phyloP scores from a whole-genome alignment of 2,888 invertebrate genomes.

The Catocala fraxini region DNA sequence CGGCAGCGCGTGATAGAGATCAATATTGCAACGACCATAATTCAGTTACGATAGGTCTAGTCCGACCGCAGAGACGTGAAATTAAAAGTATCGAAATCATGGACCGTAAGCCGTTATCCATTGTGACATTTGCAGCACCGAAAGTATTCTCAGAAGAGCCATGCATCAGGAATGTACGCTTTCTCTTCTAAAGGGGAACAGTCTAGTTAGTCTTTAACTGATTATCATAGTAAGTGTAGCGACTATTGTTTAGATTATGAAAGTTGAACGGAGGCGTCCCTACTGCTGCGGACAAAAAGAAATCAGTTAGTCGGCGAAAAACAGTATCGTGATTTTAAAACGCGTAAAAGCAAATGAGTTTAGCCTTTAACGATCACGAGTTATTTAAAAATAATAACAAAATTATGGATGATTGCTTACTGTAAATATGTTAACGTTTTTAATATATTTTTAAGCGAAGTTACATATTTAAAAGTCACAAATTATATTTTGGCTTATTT shows the following conservation, averaged over 20 bases:
- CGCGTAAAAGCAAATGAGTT: constrained; percentile 27
- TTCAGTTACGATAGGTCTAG: constrained; percentile 34
- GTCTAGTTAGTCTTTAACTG: constrained; percentile 76
- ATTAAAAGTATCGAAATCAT: constrained; percentile 72
- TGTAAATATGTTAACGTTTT: constrained; percentile 14
- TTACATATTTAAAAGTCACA: constrained; percentile 23
- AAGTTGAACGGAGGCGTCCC: constrained; percentile 62
- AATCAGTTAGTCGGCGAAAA: constrained; percentile 16
- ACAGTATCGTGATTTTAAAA: constrained; percentile 29
- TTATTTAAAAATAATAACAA: constrained; percentile 17
- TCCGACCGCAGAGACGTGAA: constrained; percentile 62
- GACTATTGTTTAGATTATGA: constrained; percentile 76
- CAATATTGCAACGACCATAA: constrained; percentile 40
- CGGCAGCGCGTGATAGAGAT: constrained; percentile 37
- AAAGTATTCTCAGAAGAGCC: constrained; percentile 82
- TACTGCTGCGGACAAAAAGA: constrained; percentile 23
- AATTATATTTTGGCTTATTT: constrained; percentile 24
- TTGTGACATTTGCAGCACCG: constrained; percentile 80
- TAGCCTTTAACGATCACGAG: constrained; percentile 15
- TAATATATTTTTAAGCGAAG: constrained; percentile 9
- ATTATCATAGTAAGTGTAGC: constrained; percentile 82
- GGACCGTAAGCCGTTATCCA: constrained; percentile 74
- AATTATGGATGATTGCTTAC: constrained; percentile 26
- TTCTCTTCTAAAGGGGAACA: constrained; percentile 81
- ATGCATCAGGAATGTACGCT: constrained; percentile 72